phyloP scores from a whole-genome alignment of 2,888 invertebrate species.

The Anarsia innoxiella region DNA sequence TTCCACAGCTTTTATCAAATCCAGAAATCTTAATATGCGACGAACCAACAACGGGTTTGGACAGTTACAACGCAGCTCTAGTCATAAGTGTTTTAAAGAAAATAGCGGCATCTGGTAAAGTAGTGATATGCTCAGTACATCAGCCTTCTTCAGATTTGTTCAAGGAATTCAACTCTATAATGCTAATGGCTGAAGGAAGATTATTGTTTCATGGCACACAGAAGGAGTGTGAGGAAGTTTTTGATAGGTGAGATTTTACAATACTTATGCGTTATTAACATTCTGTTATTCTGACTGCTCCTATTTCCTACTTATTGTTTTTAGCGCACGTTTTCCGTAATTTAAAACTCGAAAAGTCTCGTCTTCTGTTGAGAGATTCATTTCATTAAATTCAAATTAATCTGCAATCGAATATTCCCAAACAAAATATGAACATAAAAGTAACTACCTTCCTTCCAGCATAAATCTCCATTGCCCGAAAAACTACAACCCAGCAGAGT shows the following conservation, averaged over 20 bases:
- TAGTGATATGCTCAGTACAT: constrained; percentile 90
- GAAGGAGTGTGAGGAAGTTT: constrained; percentile 77
- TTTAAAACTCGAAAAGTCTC: not conserved
- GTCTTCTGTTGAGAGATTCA: too few relatives aligned
- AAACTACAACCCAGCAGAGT: constrained; percentile 90
- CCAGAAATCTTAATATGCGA: constrained; percentile 93
- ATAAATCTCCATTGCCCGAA: constrained; percentile 79
- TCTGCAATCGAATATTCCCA: too few relatives aligned
- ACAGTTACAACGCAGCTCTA: constrained; percentile 88
- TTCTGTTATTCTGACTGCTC: not conserved
- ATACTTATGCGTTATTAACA: not conserved
- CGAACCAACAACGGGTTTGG: constrained; percentile 94
- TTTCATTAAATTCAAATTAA: too few relatives aligned
- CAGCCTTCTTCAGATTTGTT: constrained; percentile 91
- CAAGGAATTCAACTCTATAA: constrained; percentile 83
- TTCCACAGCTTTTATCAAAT: constrained; percentile 82
- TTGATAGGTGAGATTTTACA: constrained; percentile 71
- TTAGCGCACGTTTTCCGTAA: too few relatives aligned
- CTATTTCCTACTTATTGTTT: not conserved
- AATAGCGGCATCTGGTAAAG: constrained; percentile 78
- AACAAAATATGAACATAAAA: too few relatives aligned
- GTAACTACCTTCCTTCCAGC: constrained; percentile 47
- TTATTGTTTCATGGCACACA: constrained; percentile 84
- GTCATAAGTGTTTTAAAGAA: constrained; percentile 82
- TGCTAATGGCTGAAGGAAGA: constrained; percentile 85